Percentiles rank a stretch among this genome's conserved stretches.
These are phyloP conservation scores for Ciconia maguari DNA, from an alignment of 2,113 vertebrate species.

Conservation along the genomic window DNA sequence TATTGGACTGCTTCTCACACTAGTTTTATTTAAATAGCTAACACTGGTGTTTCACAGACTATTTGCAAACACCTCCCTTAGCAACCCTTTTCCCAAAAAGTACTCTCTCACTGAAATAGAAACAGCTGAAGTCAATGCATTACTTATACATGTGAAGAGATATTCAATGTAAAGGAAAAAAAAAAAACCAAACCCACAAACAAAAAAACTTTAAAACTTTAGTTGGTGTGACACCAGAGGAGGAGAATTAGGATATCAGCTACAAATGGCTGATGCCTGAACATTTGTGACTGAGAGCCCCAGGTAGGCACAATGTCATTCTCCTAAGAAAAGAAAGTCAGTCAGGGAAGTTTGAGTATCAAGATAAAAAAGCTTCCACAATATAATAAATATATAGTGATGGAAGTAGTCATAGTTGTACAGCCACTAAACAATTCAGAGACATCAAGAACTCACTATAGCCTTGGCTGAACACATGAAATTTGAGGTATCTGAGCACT, in stretches of 20 bases:
- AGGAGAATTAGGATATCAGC: background rate
- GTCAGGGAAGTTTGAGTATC: background rate
- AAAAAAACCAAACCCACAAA: background rate
- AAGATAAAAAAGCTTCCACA: background rate
- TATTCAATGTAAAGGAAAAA: background rate
- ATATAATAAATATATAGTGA: background rate
- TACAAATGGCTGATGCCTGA: background rate
- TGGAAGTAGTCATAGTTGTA: background rate
- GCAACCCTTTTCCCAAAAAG: background rate
- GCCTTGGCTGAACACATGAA: background rate
- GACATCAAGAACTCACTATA: background rate
- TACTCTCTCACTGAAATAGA: background rate
- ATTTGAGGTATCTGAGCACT: background rate
- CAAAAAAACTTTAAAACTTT: background rate
- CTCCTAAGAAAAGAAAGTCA: background rate
- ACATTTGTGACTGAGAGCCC: background rate
- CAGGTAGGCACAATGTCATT: background rate
- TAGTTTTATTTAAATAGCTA: background rate
- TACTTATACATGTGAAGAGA: background rate
- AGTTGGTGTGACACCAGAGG: background rate
- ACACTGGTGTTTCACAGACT: background rate
- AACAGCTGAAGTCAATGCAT: background rate
- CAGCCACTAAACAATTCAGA: background rate
- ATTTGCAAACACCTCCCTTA: background rate
- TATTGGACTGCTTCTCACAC: background rate